Conservation (phyloP, 2,888 invertebrate species). For the Papilio gigon region DNA sequence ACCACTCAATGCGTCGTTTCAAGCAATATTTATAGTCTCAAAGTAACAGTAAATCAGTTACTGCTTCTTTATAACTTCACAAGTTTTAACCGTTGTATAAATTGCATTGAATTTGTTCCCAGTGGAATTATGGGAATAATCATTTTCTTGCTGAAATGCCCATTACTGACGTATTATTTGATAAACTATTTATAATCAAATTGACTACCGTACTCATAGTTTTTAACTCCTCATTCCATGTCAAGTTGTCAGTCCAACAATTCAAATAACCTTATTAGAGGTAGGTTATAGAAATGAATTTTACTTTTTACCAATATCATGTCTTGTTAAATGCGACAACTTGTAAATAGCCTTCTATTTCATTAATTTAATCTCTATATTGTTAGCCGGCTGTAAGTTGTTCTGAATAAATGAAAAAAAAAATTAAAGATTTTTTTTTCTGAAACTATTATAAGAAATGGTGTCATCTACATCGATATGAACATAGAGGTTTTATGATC, state of each 20-base stretch:
- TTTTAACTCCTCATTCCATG: not conserved
- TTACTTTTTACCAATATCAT: too few relatives aligned
- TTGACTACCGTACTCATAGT: not conserved
- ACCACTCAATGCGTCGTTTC: too few relatives aligned
- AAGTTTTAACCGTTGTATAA: slow-evolving; percentile 11
- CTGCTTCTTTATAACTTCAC: not conserved
- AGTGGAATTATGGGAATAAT: not conserved
- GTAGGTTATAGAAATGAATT: too few relatives aligned
- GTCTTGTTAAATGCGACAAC: too few relatives aligned
- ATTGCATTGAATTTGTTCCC: slow-evolving; percentile 2
- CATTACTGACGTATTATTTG: not conserved
- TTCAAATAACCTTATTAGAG: too few relatives aligned
- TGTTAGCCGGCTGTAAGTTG: too few relatives aligned
- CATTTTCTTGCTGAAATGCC: not conserved
- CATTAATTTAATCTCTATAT: too few relatives aligned
- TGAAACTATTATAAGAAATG: not conserved
- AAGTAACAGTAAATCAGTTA: not conserved
- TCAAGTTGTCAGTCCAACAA: too few relatives aligned
- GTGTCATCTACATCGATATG: slow-evolving; percentile 16
- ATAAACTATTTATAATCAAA: not conserved
- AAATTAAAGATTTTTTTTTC: not conserved
- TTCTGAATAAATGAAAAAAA: not conserved
- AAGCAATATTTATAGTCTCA: too few relatives aligned
- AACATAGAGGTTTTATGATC: slow-evolving; percentile 1
- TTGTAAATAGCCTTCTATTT: too few relatives aligned